Evolutionary conservation across 2,888 invertebrate genomes (phyloP).

Genomic region (Rhingia campestris): DNA sequence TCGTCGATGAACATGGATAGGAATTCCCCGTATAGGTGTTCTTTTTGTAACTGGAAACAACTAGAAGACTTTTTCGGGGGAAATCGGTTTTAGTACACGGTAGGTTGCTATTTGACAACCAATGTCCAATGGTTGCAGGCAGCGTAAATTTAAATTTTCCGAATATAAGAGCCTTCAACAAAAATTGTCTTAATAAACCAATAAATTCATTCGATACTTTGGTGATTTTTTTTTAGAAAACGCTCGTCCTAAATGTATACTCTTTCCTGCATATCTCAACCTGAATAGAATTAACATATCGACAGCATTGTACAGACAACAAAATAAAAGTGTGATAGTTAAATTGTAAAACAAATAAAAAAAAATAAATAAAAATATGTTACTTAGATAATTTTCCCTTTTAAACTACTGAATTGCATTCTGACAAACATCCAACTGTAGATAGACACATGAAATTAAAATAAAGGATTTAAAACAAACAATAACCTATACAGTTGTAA

Average conservation of each 20-base stretch:
- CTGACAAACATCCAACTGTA: slow-evolving; percentile 56
- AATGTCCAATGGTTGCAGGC: no score
- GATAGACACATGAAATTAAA: slow-evolving; percentile 49
- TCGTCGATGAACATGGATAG: no score
- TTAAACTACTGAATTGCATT: slow-evolving; percentile 50
- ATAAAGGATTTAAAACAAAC: slow-evolving; percentile 7
- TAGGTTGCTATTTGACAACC: no score
- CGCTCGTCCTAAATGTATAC: not conserved
- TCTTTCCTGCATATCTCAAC: slow-evolving; percentile 20
- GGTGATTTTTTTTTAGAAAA: not conserved
- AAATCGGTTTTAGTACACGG: no score
- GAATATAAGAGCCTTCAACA: no score
- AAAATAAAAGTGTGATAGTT: slow-evolving; percentile 28
- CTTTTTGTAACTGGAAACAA: no score
- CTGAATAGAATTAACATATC: slow-evolving; percentile 63
- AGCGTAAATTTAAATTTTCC: no score
- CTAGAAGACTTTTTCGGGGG: no score
- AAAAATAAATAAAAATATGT: not conserved
- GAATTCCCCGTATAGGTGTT: no score
- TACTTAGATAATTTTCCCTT: slow-evolving; percentile 24
- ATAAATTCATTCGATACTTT: not conserved
- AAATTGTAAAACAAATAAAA: slow-evolving; percentile 2
- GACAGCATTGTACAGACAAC: slow-evolving; percentile 10
- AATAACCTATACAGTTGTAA: slow-evolving; percentile 6
- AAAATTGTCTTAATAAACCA: not conserved